phyloP scores from a whole-genome alignment of 2,797 vertebrate species.

The Rhinella marina region DNA sequence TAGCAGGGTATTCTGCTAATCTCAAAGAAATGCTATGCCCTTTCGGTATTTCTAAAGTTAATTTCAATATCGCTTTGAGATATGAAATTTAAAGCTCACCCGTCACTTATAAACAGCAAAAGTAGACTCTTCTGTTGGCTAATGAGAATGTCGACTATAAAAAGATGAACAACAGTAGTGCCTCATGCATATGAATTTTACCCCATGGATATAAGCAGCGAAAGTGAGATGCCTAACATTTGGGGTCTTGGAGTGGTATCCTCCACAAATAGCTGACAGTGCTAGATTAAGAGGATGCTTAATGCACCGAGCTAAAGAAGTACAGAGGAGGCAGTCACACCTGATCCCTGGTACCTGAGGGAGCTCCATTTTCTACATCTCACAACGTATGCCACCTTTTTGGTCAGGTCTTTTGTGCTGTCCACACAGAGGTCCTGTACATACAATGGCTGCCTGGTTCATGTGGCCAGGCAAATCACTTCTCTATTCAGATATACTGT shows the following conservation, averaged over 20 bases:
- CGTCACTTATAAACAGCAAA: not conserved
- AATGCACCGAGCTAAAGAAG: too few relatives aligned
- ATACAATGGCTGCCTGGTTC: too few relatives aligned
- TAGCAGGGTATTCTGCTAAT: conserved; percentile 15
- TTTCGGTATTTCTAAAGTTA: conserved; percentile 5
- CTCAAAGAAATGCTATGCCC: conserved; percentile 19
- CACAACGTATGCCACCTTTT: too few relatives aligned
- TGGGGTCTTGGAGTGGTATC: not conserved
- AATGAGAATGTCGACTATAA: not conserved
- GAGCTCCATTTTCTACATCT: too few relatives aligned
- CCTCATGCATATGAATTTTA: conserved; percentile 11
- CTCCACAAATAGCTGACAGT: not conserved
- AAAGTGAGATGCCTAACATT: not conserved
- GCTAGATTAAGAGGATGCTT: not conserved
- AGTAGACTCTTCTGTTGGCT: not conserved
- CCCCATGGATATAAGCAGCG: not conserved
- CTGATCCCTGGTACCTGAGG: too few relatives aligned
- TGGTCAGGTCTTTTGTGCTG: too few relatives aligned
- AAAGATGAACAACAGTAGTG: not conserved
- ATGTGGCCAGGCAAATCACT: too few relatives aligned
- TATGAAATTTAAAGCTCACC: not conserved
- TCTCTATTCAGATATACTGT: too few relatives aligned
- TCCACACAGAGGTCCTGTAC: too few relatives aligned
- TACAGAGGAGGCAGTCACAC: too few relatives aligned
- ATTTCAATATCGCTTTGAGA: conserved; percentile 18